Conservation (phyloP, 2,797 vertebrate genomes). For the Coreius guichenoti region DNA sequence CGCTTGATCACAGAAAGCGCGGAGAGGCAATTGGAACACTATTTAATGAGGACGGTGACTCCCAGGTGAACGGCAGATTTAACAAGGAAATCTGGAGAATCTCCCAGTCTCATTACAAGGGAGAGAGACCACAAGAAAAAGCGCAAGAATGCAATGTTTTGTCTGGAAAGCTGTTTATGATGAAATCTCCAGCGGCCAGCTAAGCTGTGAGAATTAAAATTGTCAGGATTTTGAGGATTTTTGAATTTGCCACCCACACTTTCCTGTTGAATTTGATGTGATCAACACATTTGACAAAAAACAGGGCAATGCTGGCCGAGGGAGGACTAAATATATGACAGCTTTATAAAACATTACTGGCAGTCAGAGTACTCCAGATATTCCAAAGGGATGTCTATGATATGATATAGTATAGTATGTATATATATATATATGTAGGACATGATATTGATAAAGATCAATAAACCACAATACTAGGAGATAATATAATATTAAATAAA, state of each 20-base stretch:
- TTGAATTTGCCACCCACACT: neutral
- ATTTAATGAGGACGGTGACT: slow-evolving; percentile 61
- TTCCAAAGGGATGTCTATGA: neutral
- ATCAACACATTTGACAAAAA: slow-evolving; percentile 30
- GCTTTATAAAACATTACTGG: slow-evolving; percentile 33
- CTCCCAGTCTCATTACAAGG: slow-evolving; percentile 60
- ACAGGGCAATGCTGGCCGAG: slow-evolving; percentile 24
- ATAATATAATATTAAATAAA: neutral
- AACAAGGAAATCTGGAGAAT: slow-evolving; percentile 64
- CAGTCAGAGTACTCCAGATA: slow-evolving; percentile 18
- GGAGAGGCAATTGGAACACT: slow-evolving; percentile 55
- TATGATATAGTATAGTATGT: too few relatives aligned
- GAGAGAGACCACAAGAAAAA: slow-evolving; percentile 40
- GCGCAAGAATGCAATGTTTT: slow-evolving; percentile 36
- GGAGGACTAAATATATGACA: slow-evolving; percentile 42
- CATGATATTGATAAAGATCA: neutral
- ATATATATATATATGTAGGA: neutral
- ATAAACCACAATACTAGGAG: neutral
- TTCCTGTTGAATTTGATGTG: slow-evolving; percentile 26
- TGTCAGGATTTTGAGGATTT: slow-evolving; percentile 34
- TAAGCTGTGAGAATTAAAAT: slow-evolving; percentile 23
- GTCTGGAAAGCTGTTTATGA: slow-evolving; percentile 31
- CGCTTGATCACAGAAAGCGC: slow-evolving; percentile 59
- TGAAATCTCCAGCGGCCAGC: slow-evolving; percentile 17
- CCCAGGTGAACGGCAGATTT: slow-evolving; percentile 62